Conservation (phyloP, 2,113 vertebrate genomes). For the Vanacampus margaritifer region DNA sequence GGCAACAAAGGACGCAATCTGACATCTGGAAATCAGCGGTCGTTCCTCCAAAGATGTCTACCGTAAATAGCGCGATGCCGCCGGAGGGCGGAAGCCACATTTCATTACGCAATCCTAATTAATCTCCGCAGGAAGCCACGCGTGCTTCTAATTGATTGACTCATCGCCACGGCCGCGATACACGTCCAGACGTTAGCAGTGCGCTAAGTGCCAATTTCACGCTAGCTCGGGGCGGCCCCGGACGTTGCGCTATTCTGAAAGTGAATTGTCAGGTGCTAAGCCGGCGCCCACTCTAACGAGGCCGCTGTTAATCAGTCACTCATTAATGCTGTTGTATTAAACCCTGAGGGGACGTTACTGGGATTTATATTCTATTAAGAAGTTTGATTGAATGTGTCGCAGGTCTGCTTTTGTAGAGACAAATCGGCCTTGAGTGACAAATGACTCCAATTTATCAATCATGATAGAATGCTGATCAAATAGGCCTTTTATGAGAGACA, state of each 20-base stretch:
- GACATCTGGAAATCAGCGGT: slow-evolving; percentile 19
- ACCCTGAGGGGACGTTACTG: slow-evolving; percentile 29
- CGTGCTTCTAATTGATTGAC: slow-evolving; percentile 53
- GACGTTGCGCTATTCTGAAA: slow-evolving; percentile 35
- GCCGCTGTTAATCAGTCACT: slow-evolving; percentile 45
- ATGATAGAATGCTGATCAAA: neutral
- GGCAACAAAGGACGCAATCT: slow-evolving; percentile 10
- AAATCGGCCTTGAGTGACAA: neutral
- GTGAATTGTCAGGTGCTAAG: slow-evolving; percentile 45
- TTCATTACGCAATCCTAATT: slow-evolving; percentile 64
- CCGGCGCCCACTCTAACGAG: slow-evolving; percentile 10
- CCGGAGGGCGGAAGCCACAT: slow-evolving; percentile 29
- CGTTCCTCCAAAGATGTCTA: slow-evolving; percentile 27
- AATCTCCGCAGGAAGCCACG: slow-evolving; percentile 52
- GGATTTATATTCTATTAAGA: slow-evolving; percentile 29
- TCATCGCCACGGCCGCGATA: slow-evolving; percentile 45
- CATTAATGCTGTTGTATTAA: slow-evolving; percentile 36
- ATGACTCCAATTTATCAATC: neutral
- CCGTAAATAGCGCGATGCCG: slow-evolving; percentile 17
- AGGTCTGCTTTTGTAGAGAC: neutral
- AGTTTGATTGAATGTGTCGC: neutral
- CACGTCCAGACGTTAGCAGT: slow-evolving; percentile 25
- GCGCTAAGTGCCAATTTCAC: slow-evolving; percentile 56
- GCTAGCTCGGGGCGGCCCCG: slow-evolving; percentile 25
- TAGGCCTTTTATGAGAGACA: neutral